Evolutionary conservation across 2,888 invertebrate genomes (phyloP).

Genomic region (Cryptocephalus primarius): DNA sequence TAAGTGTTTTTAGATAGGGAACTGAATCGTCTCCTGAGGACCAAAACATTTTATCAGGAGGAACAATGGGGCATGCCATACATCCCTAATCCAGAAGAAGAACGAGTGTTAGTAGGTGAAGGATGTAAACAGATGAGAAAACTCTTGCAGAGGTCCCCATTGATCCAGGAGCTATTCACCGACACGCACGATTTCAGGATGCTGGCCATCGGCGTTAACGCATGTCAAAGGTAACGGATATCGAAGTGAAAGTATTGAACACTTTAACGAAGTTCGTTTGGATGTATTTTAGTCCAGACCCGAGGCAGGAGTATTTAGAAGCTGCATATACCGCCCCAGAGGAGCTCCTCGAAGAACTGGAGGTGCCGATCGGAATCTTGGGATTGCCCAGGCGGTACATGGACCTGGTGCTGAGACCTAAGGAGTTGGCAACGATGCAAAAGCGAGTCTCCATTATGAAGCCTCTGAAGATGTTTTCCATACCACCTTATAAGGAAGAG

Average conservation of each 20-base stretch:
- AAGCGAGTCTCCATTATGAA: slow-evolving; percentile 18
- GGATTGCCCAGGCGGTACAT: slow-evolving; percentile 45
- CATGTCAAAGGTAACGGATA: slow-evolving; percentile 5
- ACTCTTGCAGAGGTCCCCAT: slow-evolving; percentile 46
- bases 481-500: slow-evolving; percentile 18
- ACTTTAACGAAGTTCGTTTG: background rate
- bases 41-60: slow-evolving; percentile 47
- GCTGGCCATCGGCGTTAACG: slow-evolving; percentile 42
- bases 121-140: slow-evolving; percentile 44
- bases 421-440: slow-evolving; percentile 22
- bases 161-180: slow-evolving; percentile 48
- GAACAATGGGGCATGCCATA: slow-evolving; percentile 24
- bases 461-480: slow-evolving; percentile 22
- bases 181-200: slow-evolving; percentile 48
- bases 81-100: slow-evolving; percentile 35
- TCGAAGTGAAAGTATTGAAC: background rate
- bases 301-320: slow-evolving; percentile 43
- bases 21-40: slow-evolving; percentile 49
- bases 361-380: slow-evolving; percentile 47
- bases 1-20: slow-evolving; percentile 42
- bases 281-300: slow-evolving; percentile 23
- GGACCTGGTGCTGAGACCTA: slow-evolving; percentile 44
- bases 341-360: slow-evolving; percentile 37
- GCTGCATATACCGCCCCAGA: slow-evolving; percentile 45
- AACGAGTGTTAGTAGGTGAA: slow-evolving; percentile 43